A percentile compares a stretch with the other conserved stretches of the same genome.
Evolutionary conservation across 2,113 vertebrate species (phyloP).

Genomic region (Sakesphorus luctuosus): DNA sequence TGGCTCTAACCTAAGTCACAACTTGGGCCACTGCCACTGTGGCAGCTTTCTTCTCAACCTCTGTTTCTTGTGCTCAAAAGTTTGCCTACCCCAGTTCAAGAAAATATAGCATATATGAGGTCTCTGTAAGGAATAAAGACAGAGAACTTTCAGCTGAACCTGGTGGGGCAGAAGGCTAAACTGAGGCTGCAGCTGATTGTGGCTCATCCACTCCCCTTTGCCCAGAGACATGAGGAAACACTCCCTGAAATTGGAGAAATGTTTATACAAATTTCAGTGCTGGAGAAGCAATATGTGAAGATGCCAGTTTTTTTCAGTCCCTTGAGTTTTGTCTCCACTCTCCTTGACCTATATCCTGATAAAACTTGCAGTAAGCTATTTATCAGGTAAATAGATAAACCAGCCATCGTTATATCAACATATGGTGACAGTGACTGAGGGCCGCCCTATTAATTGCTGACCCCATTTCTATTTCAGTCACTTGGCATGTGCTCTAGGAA

Average conservation of each 20-base stretch:
- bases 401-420: not conserved
- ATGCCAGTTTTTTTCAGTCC: not conserved
- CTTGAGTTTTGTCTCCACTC: not conserved
- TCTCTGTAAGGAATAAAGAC: not conserved
- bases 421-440: not conserved
- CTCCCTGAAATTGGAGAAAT: not conserved
- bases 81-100: not conserved
- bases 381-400: conserved; percentile 22
- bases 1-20: not conserved
- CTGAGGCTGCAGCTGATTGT: not conserved
- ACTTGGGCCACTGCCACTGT: not conserved
- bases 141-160: not conserved
- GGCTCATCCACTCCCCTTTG: not conserved
- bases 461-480: conserved; percentile 56
- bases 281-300: not conserved
- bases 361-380: conserved; percentile 30
- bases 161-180: not conserved
- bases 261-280: not conserved
- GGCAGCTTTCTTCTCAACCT: not conserved
- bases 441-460: conserved; percentile 39
- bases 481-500: conserved; percentile 36
- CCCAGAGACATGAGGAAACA: not conserved
- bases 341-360: not conserved
- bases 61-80: not conserved
- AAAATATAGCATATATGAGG: not conserved